Base-by-base conservation (phyloP, 2,113 vertebrate genomes). In the Rhipidura dahli region DNA sequence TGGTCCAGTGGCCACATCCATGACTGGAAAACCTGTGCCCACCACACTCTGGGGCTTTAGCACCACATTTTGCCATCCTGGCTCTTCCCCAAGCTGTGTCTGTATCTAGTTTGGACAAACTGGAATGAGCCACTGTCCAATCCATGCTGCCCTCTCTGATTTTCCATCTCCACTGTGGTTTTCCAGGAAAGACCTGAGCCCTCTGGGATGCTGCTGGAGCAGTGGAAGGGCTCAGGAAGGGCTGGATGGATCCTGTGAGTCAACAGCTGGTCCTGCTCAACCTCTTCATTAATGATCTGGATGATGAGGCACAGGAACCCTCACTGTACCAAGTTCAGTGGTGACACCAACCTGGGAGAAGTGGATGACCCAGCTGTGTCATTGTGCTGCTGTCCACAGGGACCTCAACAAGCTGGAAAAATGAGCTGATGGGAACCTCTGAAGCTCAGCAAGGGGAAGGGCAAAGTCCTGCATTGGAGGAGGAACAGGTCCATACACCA, bases 81-180 rank as follows among this genome's bases (percentile, higher is more conserved):
- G 47, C 31, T 71, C 49, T 96, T 79, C n/a, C 63, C 56, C 18
- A 26, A 49, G 57, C 57, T 57, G 5, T 13, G 7, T 53, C 66
- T 80, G 22, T 13, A 40, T 13, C 31, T 27, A 35, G 1, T 40
- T n/a, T 63, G 56, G 35, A 61, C n/a, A 39, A 59, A 76, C 39
- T 11, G 3, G 19, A 63, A 27, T 1, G 0, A 76, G 28, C 5
- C 3, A 2, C 51, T 40, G 31, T 35, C 37, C 6, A 8, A 35
- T 24, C 21, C 13, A 13, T 6, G 3, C n/a, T 49, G 31, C 11
- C 39, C 7, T 7, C 4, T 88, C 37, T 7, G 69, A 56, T 9
- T 82, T 35, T 42, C 56, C 18, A 22, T 17, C 24, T 76, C 44
- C 9, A 16, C 13, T 0, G 0, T 27, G 54, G 50, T 45, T 82